A percentile compares a stretch with the other conserved stretches of the same genome.
These are phyloP conservation scores for Bradypodion ventrale DNA, from an alignment of 2,797 vertebrate genomes.

Conservation along the genomic window DNA sequence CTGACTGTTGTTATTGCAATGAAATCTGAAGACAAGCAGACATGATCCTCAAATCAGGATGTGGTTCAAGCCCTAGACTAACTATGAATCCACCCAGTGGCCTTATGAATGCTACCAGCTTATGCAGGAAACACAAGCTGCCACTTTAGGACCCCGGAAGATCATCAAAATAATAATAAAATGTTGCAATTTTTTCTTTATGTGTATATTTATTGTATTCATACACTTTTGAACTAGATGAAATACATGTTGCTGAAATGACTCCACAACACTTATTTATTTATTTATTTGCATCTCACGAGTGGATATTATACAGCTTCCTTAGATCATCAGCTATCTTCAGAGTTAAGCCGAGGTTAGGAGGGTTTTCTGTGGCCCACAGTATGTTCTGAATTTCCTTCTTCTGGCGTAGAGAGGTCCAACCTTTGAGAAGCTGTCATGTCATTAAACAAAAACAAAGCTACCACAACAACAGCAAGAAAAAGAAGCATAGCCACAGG, in stretches of 20 bases:
- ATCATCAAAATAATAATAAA: neutral
- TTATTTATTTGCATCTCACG: too few relatives aligned
- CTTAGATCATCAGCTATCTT: too few relatives aligned
- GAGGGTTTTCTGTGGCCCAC: too few relatives aligned
- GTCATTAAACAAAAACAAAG: neutral
- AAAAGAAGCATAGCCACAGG: too few relatives aligned
- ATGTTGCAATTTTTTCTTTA: neutral
- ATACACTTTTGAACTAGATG: neutral
- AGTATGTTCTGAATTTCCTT: neutral
- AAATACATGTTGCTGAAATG: neutral
- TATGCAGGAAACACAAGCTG: neutral
- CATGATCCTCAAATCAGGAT: constrained; percentile 66
- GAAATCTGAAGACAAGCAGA: constrained; percentile 59
- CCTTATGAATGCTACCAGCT: constrained; percentile 54
- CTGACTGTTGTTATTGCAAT: constrained; percentile 49
- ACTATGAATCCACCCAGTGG: constrained; percentile 60
- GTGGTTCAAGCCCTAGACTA: constrained; percentile 61
- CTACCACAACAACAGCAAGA: too few relatives aligned
- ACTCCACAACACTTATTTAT: neutral
- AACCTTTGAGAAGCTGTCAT: neutral
- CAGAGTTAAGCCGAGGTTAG: too few relatives aligned
- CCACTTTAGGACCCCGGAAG: neutral
- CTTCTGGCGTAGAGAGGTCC: neutral
- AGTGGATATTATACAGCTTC: too few relatives aligned
- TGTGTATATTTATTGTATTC: neutral